Evolutionary conservation across 1,140 invertebrate genomes (phyloP).

Genomic region (Gryon sp.): DNA sequence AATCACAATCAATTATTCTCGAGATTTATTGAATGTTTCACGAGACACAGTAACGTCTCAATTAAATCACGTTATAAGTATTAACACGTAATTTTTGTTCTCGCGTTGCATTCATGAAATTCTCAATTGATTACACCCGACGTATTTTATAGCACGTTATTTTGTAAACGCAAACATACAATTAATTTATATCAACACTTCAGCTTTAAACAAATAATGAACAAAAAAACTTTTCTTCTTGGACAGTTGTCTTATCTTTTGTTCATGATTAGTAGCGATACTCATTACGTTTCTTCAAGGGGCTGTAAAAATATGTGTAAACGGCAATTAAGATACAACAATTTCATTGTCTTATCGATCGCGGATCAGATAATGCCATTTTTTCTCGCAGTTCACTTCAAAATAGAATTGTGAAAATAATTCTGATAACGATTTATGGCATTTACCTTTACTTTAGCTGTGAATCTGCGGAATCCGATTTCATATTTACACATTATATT

Average conservation of each 20-base stretch:
- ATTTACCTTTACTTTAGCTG: slow-evolving; percentile 9
- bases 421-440: slow-evolving; percentile 38
- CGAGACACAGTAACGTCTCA: slow-evolving; percentile 14
- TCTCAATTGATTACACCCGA: slow-evolving; percentile 24
- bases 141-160: slow-evolving; percentile 29
- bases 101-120: slow-evolving; percentile 32
- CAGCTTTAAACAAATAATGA: slow-evolving; percentile 23
- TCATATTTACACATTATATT: no score
- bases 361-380: slow-evolving; percentile 19
- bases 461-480: no score
- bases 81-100: slow-evolving; percentile 30
- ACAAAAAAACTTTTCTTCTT: slow-evolving; percentile 36
- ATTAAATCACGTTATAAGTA: slow-evolving; percentile 36
- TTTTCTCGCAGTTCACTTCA: no score
- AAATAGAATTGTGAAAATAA: slow-evolving; percentile 24
- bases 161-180: slow-evolving; percentile 39
- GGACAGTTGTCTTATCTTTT: slow-evolving; percentile 33
- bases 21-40: slow-evolving; percentile 35
- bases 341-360: slow-evolving; percentile 41
- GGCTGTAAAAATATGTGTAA: slow-evolving; percentile 39
- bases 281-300: slow-evolving; percentile 2
- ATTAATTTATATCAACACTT: slow-evolving; percentile 45
- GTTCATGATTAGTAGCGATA: slow-evolving; percentile 36
- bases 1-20: slow-evolving; percentile 17
- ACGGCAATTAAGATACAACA: slow-evolving; percentile 32